Evolutionary conservation across 2,888 invertebrate species (phyloP).

Genomic region (Lasioglossum morio): DNA sequence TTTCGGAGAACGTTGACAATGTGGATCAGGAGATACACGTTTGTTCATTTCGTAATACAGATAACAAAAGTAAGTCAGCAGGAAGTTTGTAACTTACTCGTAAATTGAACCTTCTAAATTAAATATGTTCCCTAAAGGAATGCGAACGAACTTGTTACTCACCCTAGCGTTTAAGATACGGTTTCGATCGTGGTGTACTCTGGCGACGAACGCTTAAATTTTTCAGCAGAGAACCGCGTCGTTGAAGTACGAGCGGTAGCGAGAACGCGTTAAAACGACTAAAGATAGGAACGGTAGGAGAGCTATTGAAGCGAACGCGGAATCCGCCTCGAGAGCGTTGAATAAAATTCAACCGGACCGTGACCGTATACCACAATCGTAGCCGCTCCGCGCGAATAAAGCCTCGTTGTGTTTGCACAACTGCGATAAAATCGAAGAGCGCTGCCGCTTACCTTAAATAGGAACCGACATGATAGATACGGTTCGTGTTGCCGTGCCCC

Average conservation of each 20-base stretch:
- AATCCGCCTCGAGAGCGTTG: not conserved
- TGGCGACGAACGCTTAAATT: not conserved
- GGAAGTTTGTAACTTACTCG: too few relatives aligned
- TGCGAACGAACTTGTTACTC: not conserved
- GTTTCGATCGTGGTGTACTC: not conserved
- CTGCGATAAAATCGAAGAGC: constrained; percentile 2
- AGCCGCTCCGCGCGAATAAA: not conserved
- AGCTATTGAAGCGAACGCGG: not conserved
- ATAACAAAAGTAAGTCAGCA: not conserved
- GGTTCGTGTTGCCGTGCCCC: constrained; percentile 74
- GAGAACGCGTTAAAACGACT: constrained; percentile 5
- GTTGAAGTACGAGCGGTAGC: not conserved
- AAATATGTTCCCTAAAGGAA: not conserved
- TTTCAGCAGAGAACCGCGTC: not conserved
- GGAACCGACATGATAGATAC: constrained; percentile 76
- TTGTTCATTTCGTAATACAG: not conserved
- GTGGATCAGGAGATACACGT: not conserved
- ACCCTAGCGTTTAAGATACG: not conserved
- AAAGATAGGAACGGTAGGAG: constrained; percentile 4
- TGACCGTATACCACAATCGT: constrained; percentile 21
- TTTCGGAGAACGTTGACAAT: not conserved
- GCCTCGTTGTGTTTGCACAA: constrained; percentile 1
- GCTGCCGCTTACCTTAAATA: constrained; percentile 75
- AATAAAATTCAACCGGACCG: constrained; percentile 22
- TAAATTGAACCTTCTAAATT: too few relatives aligned